phyloP scores from a whole-genome alignment of 2,888 invertebrate species.

The Acrobeloides nanus region DNA sequence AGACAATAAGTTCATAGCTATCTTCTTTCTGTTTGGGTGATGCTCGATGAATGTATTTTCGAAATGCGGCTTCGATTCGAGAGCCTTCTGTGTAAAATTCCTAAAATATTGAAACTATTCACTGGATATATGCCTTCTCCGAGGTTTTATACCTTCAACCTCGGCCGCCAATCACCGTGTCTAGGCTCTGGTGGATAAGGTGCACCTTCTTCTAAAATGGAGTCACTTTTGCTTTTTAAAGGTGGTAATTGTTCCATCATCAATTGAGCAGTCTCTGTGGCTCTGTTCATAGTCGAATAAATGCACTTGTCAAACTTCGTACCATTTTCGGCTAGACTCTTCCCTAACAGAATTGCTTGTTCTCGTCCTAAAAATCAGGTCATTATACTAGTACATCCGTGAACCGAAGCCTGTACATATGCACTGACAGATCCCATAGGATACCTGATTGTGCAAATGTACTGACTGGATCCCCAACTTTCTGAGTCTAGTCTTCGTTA shows the following conservation, averaged over 20 bases:
- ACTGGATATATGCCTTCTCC: too few relatives aligned
- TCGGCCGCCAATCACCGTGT: constrained; percentile 77
- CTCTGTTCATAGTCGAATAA: constrained; percentile 80
- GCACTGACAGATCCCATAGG: too few relatives aligned
- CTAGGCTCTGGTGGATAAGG: constrained; percentile 90
- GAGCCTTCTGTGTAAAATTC: constrained; percentile 47
- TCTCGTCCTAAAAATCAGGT: constrained; percentile 61
- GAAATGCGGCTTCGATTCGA: constrained; percentile 69
- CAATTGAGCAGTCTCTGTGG: constrained; percentile 79
- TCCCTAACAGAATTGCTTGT: constrained; percentile 79
- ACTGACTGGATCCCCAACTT: too few relatives aligned
- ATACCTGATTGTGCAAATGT: too few relatives aligned
- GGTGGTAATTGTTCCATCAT: constrained; percentile 67
- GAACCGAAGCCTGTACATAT: too few relatives aligned
- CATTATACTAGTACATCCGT: constrained; percentile 1
- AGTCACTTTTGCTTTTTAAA: constrained; percentile 23
- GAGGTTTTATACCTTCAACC: constrained; percentile 68
- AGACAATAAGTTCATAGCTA: constrained; percentile 80
- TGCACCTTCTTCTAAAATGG: constrained; percentile 77
- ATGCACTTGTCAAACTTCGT: constrained; percentile 74
- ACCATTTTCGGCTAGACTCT: constrained; percentile 67
- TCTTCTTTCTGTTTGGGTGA: constrained; percentile 70
- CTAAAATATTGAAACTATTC: constrained; percentile 24
- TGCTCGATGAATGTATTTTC: constrained; percentile 85
- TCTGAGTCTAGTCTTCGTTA: too few relatives aligned